Evolutionary conservation across 2,113 vertebrate genomes (phyloP).

Genomic region (Channa argus): DNA sequence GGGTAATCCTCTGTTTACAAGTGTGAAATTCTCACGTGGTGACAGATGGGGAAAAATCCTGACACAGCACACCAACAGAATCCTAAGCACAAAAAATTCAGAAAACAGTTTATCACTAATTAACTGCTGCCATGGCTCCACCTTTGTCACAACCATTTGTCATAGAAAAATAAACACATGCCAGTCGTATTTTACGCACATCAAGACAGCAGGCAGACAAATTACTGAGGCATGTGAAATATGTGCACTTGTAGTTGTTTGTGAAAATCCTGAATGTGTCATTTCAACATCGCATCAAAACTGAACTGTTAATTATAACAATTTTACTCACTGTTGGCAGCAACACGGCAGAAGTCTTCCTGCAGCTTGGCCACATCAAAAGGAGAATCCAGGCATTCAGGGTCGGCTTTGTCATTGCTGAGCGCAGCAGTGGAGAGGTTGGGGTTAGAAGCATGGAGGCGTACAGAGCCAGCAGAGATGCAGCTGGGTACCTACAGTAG

Average conservation of each 20-base stretch:
- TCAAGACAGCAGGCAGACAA: slow-evolving; percentile 12
- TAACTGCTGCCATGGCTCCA: slow-evolving; percentile 11
- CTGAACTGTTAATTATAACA: background rate
- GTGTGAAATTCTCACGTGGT: background rate
- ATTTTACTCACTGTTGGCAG: slow-evolving; percentile 88
- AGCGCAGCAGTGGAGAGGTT: slow-evolving; percentile 94
- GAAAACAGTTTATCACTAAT: slow-evolving; percentile 44
- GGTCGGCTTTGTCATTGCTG: slow-evolving; percentile 88
- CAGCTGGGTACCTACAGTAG: slow-evolving; percentile 82
- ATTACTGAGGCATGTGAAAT: background rate
- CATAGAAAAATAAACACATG: slow-evolving; percentile 1
- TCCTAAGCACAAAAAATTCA: slow-evolving; percentile 44
- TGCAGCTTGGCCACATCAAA: slow-evolving; percentile 95
- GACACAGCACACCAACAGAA: slow-evolving; percentile 9
- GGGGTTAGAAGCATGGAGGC: slow-evolving; percentile 97
- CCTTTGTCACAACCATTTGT: slow-evolving; percentile 20
- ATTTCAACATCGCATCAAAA: background rate
- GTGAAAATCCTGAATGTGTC: background rate
- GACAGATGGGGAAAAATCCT: background rate
- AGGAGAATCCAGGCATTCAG: slow-evolving; percentile 87
- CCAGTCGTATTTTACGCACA: slow-evolving; percentile 21
- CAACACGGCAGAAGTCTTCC: slow-evolving; percentile 93
- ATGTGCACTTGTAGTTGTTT: background rate
- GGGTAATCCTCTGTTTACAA: background rate
- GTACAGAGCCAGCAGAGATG: slow-evolving; percentile 87